Evolutionary conservation across 2,113 vertebrate genomes (phyloP).

Genomic region (Coryphaenoides rupestris): DNA sequence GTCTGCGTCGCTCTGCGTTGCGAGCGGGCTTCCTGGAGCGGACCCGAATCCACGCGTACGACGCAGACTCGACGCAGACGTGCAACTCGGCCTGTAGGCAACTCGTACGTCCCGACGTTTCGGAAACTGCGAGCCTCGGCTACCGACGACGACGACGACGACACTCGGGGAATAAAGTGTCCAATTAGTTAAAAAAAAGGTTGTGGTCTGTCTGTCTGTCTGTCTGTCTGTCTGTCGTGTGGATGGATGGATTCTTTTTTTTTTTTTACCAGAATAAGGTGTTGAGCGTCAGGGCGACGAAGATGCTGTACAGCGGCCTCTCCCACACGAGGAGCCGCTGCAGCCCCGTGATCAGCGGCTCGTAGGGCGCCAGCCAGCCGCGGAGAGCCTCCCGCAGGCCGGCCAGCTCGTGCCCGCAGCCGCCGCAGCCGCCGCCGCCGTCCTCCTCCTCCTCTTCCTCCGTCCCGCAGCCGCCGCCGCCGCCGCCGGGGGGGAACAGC

Average conservation of each 20-base stretch:
- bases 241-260: background rate
- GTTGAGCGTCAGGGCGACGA: conserved; percentile 83
- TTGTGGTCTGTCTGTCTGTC: too few species aligned
- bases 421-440: conserved; percentile 44
- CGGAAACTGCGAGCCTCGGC: background rate
- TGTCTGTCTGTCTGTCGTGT: too few species aligned
- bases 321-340: conserved; percentile 94
- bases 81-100: too few species aligned
- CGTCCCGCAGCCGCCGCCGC: conserved; percentile 46
- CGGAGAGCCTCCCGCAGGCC: conserved; percentile 77
- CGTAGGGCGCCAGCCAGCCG: conserved; percentile 76
- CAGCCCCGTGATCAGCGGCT: conserved; percentile 74
- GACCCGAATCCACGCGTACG: too few species aligned
- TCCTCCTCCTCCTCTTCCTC: conserved; percentile 59
- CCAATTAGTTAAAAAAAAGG: too few species aligned
- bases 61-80: too few species aligned
- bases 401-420: conserved; percentile 62
- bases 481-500: conserved; percentile 66
- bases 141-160: too few species aligned
- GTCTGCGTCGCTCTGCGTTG: too few species aligned
- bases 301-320: conserved; percentile 87
- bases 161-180: too few species aligned
- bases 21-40: too few species aligned
- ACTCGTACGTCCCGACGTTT: too few species aligned
- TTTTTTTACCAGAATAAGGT: conserved; percentile 85